A percentile compares a stretch with the other conserved stretches of the same genome.
phyloP scores from a whole-genome alignment of 2,113 vertebrate species.

The Callorhinus ursinus region DNA sequence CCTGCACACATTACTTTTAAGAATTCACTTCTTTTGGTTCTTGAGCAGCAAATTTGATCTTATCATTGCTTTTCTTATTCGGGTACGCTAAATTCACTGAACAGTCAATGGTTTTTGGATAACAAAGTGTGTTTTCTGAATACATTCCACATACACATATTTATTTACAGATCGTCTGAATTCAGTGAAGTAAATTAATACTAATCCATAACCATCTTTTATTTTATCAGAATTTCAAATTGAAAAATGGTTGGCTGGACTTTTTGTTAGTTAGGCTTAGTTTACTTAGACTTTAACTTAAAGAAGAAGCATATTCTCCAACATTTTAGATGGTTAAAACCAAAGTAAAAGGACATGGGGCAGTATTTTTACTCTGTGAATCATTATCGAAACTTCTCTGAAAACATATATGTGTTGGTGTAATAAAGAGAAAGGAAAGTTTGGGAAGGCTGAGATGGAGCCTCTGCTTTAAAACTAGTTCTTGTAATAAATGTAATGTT shows the following conservation, averaged over 20 bases:
- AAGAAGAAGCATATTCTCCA: slow-evolving; percentile 20
- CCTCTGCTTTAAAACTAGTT: neutral
- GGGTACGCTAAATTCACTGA: neutral
- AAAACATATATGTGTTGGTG: neutral
- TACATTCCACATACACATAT: neutral
- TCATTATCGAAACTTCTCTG: neutral
- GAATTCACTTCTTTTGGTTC: slow-evolving; percentile 26
- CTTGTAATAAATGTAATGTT: neutral
- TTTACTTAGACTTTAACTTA: neutral
- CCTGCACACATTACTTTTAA: neutral
- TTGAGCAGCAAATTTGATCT: neutral
- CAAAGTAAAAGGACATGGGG: neutral
- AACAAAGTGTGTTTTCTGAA: slow-evolving; percentile 39
- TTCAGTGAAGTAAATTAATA: slow-evolving; percentile 20
- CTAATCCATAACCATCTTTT: neutral
- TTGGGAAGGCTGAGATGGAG: neutral
- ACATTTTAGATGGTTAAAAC: slow-evolving; percentile 14
- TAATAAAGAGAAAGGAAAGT: neutral
- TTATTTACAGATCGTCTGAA: slow-evolving; percentile 23
- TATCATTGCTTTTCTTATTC: slow-evolving; percentile 9
- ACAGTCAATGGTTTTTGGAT: neutral
- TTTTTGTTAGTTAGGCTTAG: slow-evolving; percentile 1
- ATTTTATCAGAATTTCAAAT: slow-evolving; percentile 54
- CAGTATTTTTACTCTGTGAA: neutral
- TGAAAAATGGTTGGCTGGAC: neutral